Evolutionary conservation across 1,140 invertebrate genomes (phyloP).

Genomic region (Schlechtendalia chinensis): DNA sequence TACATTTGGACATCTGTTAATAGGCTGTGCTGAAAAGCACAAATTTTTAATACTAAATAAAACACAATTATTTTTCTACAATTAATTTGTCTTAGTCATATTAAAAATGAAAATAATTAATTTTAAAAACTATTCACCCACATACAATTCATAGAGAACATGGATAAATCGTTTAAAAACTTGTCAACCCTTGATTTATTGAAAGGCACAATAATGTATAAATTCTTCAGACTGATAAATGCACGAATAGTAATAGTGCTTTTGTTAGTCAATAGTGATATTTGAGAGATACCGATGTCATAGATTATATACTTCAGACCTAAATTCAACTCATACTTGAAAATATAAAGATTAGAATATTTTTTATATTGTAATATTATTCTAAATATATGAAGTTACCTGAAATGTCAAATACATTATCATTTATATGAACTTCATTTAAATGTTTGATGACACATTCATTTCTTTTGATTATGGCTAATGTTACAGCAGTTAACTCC

Average conservation of each 20-base stretch:
- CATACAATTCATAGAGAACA: slow-evolving; percentile 18
- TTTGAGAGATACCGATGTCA: background rate
- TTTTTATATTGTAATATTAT: background rate
- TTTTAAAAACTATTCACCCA: background rate
- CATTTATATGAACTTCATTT: background rate
- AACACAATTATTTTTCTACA: too few species aligned
- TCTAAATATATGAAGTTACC: too few species aligned
- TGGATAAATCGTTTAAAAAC: slow-evolving; percentile 26
- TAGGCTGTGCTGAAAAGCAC: slow-evolving; percentile 13
- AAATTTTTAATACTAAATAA: background rate
- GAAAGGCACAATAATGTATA: slow-evolving; percentile 21
- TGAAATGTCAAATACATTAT: background rate
- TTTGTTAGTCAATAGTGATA: slow-evolving; percentile 28
- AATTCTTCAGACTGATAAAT: slow-evolving; percentile 14
- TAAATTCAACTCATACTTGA: background rate
- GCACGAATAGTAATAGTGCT: slow-evolving; percentile 24
- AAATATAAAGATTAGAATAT: background rate
- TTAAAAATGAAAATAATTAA: too few species aligned
- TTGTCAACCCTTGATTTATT: background rate
- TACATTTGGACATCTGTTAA: background rate
- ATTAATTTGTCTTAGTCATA: background rate
- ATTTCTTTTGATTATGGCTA: background rate
- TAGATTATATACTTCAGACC: background rate
- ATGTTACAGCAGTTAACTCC: slow-evolving; percentile 4
- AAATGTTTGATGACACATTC: background rate